phyloP scores from a whole-genome alignment of 2,113 vertebrate genomes.

The Pteropus alecto region DNA sequence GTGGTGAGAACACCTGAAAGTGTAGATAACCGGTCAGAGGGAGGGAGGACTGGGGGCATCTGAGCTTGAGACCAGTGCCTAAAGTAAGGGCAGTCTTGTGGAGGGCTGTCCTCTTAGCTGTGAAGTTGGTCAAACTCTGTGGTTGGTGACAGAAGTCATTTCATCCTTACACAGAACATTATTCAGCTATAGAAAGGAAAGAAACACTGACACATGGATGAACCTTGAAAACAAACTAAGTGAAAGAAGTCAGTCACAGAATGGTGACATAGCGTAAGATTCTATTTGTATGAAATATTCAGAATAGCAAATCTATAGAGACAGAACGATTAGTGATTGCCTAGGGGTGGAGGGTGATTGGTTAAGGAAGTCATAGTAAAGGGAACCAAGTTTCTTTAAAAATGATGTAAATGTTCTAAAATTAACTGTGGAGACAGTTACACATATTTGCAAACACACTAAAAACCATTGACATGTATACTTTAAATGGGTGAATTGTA shows the following conservation, averaged over 20 bases:
- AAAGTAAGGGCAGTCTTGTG: background rate
- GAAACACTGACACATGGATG: background rate
- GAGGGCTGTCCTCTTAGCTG: background rate
- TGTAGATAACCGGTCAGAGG: background rate
- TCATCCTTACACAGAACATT: background rate
- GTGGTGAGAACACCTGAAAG: background rate
- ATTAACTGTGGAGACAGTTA: background rate
- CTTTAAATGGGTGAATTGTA: background rate
- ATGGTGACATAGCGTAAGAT: background rate
- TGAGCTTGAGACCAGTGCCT: background rate
- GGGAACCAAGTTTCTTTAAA: background rate
- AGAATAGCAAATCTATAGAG: background rate
- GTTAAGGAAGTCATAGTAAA: background rate
- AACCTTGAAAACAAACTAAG: background rate
- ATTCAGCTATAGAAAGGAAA: background rate
- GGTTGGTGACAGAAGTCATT: background rate
- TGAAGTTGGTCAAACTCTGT: background rate
- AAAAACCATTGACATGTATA: background rate
- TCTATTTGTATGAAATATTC: background rate
- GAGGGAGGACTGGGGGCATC: background rate
- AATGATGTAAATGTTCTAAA: background rate
- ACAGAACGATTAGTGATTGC: background rate
- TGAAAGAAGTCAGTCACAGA: background rate
- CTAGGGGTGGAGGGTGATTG: background rate
- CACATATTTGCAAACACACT: background rate